phyloP scores from a whole-genome alignment of 2,113 vertebrate genomes.

The Jaculus jaculus region DNA sequence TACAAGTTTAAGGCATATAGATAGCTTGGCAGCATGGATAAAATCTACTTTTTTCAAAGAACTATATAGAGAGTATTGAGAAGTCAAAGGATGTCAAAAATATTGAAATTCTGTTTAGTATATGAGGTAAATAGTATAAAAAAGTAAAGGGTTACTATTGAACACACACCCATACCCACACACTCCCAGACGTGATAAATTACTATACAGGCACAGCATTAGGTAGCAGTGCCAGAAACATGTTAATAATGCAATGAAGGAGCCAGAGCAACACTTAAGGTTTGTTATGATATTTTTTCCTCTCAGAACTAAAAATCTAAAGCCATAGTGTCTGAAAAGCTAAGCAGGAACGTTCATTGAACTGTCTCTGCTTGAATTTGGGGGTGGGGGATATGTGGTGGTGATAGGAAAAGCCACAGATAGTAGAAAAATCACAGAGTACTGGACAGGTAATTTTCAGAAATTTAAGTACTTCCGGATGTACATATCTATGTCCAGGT shows the following conservation, averaged over 20 bases:
- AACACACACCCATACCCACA: too few relatives aligned
- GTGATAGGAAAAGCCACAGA: background rate
- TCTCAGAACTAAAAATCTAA: background rate
- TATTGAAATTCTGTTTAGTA: background rate
- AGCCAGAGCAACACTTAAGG: background rate
- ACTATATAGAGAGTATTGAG: background rate
- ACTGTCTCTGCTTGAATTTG: background rate
- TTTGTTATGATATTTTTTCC: background rate
- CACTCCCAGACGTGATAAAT: background rate
- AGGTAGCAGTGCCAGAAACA: background rate
- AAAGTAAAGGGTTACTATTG: background rate
- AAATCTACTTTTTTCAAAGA: background rate
- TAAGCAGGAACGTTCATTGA: background rate
- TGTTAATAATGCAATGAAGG: background rate
- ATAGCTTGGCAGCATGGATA: background rate
- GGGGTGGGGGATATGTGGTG: background rate
- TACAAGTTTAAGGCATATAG: too few relatives aligned
- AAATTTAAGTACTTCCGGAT: background rate
- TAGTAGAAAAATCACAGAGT: background rate
- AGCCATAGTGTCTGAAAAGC: background rate
- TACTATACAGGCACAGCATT: background rate
- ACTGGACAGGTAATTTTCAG: background rate
- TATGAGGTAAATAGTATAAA: background rate
- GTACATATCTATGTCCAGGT: background rate
- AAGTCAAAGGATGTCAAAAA: background rate